Evolutionary conservation across 2,113 vertebrate species (phyloP).

Genomic region (Malurus elegans): DNA sequence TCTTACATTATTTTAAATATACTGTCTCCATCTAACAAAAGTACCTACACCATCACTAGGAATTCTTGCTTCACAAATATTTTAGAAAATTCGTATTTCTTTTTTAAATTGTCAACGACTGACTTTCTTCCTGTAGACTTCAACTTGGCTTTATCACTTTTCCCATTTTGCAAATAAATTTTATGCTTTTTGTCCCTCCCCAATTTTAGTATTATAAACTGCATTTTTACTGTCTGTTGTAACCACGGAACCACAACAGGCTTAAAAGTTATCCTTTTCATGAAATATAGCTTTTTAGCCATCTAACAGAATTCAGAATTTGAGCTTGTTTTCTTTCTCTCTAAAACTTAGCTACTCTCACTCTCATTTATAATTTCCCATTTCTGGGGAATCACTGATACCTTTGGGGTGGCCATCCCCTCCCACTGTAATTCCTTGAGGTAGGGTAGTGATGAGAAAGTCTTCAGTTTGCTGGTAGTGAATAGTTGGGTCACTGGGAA

Average conservation of each 20-base stretch:
- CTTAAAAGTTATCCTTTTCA: background rate
- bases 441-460: background rate
- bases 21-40: background rate
- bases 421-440: background rate
- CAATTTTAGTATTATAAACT: background rate
- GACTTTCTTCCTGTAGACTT: background rate
- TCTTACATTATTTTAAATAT: background rate
- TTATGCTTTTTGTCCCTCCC: background rate
- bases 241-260: background rate
- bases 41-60: background rate
- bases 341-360: background rate
- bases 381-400: background rate
- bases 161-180: background rate
- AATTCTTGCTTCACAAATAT: background rate
- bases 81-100: background rate
- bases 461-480: background rate
- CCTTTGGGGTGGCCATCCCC: background rate
- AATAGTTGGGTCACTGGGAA: background rate
- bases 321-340: background rate
- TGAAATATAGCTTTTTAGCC: background rate
- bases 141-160: background rate
- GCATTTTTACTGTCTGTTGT: background rate
- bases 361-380: background rate
- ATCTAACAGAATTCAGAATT: background rate
- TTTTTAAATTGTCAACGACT: background rate